Conservation (phyloP, 2,888 invertebrate species). For the Dasysyrphus tricinctus region DNA sequence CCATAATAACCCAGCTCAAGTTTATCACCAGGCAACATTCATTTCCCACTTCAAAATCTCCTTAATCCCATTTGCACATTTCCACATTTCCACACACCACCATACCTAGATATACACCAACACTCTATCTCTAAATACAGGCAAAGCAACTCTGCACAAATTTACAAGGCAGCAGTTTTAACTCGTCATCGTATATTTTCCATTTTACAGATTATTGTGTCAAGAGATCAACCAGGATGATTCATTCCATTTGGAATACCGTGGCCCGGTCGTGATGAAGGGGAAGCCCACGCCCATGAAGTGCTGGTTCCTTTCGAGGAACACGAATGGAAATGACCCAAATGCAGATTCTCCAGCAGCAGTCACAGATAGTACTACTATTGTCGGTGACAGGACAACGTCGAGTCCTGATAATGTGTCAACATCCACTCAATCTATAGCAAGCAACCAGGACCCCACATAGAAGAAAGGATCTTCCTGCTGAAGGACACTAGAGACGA, state of each 20-base stretch:
- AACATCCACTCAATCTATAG: slow-evolving; percentile 46
- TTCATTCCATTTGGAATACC: slow-evolving; percentile 92
- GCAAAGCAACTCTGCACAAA: slow-evolving; percentile 46
- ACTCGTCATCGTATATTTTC: slow-evolving; percentile 74
- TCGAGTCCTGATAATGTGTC: slow-evolving; percentile 51
- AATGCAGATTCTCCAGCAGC: slow-evolving; percentile 77
- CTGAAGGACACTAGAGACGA: slow-evolving; percentile 15
- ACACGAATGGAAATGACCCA: slow-evolving; percentile 77
- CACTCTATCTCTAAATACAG: slow-evolving; percentile 22
- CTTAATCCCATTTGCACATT: slow-evolving; percentile 69
- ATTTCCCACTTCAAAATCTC: slow-evolving; percentile 67
- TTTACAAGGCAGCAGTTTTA: slow-evolving; percentile 57
- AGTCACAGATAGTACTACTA: slow-evolving; percentile 76
- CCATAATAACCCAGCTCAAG: slow-evolving; percentile 55
- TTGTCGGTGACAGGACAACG: slow-evolving; percentile 27
- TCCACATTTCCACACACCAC: background rate
- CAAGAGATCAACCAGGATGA: slow-evolving; percentile 93
- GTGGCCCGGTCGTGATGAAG: slow-evolving; percentile 96
- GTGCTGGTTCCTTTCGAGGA: slow-evolving; percentile 91
- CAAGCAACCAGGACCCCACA: slow-evolving; percentile 76
- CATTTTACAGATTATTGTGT: slow-evolving; percentile 89
- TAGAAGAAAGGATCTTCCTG: slow-evolving; percentile 45
- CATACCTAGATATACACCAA: background rate
- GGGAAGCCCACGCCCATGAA: slow-evolving; percentile 97
- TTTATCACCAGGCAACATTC: slow-evolving; percentile 71